Evolutionary conservation across 2,113 vertebrate species (phyloP), one percentile per base, ranked within the genome.

Genomic region (Marmota flaviventris): DNA sequence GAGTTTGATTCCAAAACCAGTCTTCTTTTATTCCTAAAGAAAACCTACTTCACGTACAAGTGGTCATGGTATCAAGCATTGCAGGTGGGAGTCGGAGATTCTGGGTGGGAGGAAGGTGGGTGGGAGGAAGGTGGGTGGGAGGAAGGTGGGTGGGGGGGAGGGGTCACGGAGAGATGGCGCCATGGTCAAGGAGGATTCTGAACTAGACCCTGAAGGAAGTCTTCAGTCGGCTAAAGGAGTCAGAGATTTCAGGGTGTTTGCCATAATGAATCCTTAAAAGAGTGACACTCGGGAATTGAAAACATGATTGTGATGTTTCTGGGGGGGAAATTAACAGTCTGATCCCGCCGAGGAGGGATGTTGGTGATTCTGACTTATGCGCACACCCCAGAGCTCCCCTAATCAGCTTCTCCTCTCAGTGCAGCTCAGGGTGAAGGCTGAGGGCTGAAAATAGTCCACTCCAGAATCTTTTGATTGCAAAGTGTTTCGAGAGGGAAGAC

Each of bases 371-470:
- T 97, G 95, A 97, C 96, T 98, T 97, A 90, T 94, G 95, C 96
- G 93, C 94, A 92, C 39, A 92, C 91, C 0, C 0, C 87, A 76
- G 86, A 93, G 93, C 65, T 97, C 61, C 89, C 87, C 97, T 98
- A 98, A 99, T 98, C 98, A 98, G 95, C 95, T 89, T 97, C 96
- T 98, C 95, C 97, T 98, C 98, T 98, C 93, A 97, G 83, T 18
- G 0, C 29, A 75, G 84, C 85, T 95, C 69, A 37, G 94, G 90
- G 75, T 97, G 96, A 98, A 95, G 97, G 89, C 98, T 96, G 84
- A 96, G 58, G 96, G 93, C 97, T 98, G 97, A 98, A 98, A 98
- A 98, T 98, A 98, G 98, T 98, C 98, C 95, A 97, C 98, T 98
- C 98, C 98, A 98, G 85, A 82, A 91, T 97, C 98, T 97, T 98